A percentile compares a stretch with the other conserved stretches of the same genome.
Conservation (phyloP, 2,888 invertebrate species). For the Luffia ferchaultella region DNA sequence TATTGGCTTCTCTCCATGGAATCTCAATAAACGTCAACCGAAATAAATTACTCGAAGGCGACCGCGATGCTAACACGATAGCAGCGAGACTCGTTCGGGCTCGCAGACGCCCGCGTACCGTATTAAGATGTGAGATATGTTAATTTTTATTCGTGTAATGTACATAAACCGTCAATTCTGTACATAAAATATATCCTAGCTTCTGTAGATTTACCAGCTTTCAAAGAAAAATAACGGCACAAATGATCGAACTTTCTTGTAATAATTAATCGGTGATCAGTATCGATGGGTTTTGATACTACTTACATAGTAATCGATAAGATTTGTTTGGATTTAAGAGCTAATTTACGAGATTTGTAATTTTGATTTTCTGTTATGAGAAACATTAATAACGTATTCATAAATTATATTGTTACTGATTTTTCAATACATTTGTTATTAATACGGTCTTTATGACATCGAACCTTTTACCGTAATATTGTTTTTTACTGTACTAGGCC, state of each 20-base stretch:
- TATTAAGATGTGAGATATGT: conserved; percentile 36
- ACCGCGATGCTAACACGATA: neutral
- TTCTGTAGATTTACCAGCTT: conserved; percentile 1
- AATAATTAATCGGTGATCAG: neutral
- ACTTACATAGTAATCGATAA: no score
- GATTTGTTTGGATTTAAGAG: no score
- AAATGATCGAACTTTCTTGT: neutral
- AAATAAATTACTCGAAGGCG: conserved; percentile 34
- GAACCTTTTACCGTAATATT: no score
- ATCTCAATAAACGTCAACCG: conserved; percentile 49
- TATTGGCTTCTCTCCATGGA: conserved; percentile 40
- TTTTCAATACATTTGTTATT: no score
- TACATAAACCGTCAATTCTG: conserved; percentile 21
- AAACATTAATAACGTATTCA: no score
- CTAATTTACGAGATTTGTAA: no score
- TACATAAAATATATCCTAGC: conserved; percentile 9
- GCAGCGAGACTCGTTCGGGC: conserved; percentile 10
- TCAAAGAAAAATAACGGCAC: neutral
- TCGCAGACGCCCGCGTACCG: conserved; percentile 24
- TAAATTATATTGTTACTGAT: no score
- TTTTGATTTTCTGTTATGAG: no score
- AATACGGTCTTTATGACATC: no score
- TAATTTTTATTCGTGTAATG: conserved; percentile 34
- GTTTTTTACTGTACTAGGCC: no score
- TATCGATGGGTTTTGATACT: neutral